Conservation (phyloP, 2,797 vertebrate genomes). For the Yasuhikotakia modesta region DNA sequence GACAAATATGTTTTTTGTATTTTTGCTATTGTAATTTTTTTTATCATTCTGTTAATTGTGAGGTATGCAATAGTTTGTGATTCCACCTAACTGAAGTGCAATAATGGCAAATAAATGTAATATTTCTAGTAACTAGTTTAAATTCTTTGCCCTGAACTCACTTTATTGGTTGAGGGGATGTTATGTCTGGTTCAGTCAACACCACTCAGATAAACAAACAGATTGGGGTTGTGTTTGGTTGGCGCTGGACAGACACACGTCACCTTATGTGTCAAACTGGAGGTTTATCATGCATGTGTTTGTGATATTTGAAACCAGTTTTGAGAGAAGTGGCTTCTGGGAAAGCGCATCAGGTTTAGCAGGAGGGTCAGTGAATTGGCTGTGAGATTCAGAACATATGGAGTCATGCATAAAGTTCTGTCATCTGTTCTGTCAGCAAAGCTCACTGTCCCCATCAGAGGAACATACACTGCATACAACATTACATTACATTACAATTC, state of each 20-base stretch:
- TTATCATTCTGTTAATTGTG: background rate
- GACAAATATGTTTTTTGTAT: background rate
- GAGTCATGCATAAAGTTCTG: conserved; percentile 10
- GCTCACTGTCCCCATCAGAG: conserved; percentile 15
- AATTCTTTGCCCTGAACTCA: background rate
- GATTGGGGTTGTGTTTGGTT: background rate
- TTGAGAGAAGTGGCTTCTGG: background rate
- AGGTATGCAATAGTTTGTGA: background rate
- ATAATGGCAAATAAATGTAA: background rate
- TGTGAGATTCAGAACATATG: conserved; percentile 19
- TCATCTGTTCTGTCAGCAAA: conserved; percentile 25
- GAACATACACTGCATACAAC: background rate
- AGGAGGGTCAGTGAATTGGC: conserved; percentile 3
- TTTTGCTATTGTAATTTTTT: background rate
- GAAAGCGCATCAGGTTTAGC: conserved; percentile 25
- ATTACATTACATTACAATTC: conserved; percentile 5
- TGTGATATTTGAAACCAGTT: background rate
- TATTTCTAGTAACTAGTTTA: background rate
- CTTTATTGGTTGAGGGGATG: background rate
- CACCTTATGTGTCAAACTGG: background rate
- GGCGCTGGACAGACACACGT: background rate
- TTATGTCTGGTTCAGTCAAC: background rate
- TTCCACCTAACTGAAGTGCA: background rate
- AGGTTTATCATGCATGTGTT: background rate
- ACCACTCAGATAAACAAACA: background rate